phyloP scores from a whole-genome alignment of 1,140 invertebrate species.

The Tetranychus cinnabarinus region DNA sequence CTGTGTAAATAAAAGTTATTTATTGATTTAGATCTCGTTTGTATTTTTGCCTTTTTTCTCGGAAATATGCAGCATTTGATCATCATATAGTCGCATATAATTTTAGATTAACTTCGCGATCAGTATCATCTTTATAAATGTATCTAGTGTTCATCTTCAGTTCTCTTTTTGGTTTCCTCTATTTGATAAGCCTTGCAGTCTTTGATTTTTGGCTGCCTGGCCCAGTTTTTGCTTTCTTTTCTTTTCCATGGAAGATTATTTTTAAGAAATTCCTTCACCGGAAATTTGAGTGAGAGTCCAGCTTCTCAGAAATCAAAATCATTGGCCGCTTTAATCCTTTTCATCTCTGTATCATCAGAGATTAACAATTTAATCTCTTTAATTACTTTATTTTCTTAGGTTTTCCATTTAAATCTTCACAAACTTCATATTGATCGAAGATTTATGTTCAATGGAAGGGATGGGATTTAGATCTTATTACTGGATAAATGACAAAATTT shows the following conservation, averaged over 20 bases:
- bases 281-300: slow-evolving; percentile 38
- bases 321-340: slow-evolving; percentile 30
- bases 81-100: slow-evolving; percentile 45
- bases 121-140: slow-evolving; percentile 43
- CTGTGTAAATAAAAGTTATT: too few relatives aligned
- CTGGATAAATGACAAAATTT: neutral
- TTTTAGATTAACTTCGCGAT: slow-evolving; percentile 39
- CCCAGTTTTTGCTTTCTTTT: slow-evolving; percentile 28
- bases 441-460: neutral
- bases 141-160: slow-evolving; percentile 45
- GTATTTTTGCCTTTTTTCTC: slow-evolving; percentile 32
- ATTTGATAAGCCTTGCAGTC: slow-evolving; percentile 39
- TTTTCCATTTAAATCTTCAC: neutral
- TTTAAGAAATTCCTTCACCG: slow-evolving; percentile 43
- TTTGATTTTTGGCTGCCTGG: slow-evolving; percentile 45
- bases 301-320: slow-evolving; percentile 35
- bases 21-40: neutral
- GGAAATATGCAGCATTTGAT: slow-evolving; percentile 81
- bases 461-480: neutral
- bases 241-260: slow-evolving; percentile 31
- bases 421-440: slow-evolving; percentile 4
- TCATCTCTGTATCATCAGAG: slow-evolving; percentile 52
- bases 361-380: slow-evolving; percentile 42
- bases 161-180: slow-evolving; percentile 30
- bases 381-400: slow-evolving; percentile 1